Base-by-base conservation (phyloP, 2,888 invertebrate species). In the Oscheius onirici region DNA sequence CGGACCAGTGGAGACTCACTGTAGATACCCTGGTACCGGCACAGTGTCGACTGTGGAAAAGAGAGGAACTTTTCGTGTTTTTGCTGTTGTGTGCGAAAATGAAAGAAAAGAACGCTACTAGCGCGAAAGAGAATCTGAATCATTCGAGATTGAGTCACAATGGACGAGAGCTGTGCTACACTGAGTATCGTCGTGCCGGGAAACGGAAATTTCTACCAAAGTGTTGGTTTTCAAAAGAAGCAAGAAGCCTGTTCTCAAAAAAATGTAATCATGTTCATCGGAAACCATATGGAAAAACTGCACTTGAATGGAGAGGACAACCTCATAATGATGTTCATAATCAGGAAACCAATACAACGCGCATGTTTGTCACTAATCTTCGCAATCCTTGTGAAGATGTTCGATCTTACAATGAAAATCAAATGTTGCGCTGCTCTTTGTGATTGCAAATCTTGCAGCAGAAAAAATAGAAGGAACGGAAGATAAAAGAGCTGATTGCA, bases 51-150 rank as follows among this genome's bases (percentile, higher is more conserved):
- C 22, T 17, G 17, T 10, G 49, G 49, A 49, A n/a, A n/a, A n/a
- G 17, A 49, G 20, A 49, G 22, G 49, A 26, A 49, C 49, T 63
- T 63, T 63, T 46, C 49, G 34, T 49, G 49, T 63, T 46, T 63
- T 63, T 34, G 63, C 63, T 49, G 63, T 49, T 63, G 24, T 63
- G 63, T 34, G 63, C 17, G 49, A n/a, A 46, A 63, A 46, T 44
- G 60, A 60, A 60, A 41, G 63, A 63, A 63, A 63, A 49, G 63
- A 63, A 49, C 63, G 63, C 49, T 63, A 63, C 26, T 28, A 63
- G 46, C 46, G 63, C 63, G 49, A 63, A 63, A 63, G 22, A 41
- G 60, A 63, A 63, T 24, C 49, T 63, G 63, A 63, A 63, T 63
- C 63, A 63, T 34, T 20, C 15, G 26, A 49, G 34, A 26, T 24